Evolutionary conservation across 1,140 invertebrate species (phyloP), one percentile per base, ranked within the genome.

Genomic region (Physella acuta): DNA sequence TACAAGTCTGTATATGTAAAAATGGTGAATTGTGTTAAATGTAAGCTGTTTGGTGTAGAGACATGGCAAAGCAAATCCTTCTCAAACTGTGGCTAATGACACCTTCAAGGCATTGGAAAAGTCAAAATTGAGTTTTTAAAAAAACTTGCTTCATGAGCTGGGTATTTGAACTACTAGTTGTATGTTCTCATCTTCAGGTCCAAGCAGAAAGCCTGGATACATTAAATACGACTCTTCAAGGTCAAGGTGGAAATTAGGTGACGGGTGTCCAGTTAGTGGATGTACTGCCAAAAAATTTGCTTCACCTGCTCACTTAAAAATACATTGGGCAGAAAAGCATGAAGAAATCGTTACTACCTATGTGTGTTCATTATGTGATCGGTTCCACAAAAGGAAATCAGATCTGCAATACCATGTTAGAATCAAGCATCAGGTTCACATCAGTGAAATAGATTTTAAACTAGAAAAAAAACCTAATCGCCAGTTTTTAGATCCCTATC

Each of bases 281-380:
- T 56, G 53, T 31, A 56, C 26, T 30, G 53, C 33, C 26, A 56
- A 28, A 56, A 56, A 56, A 56, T 30, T 56, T 3, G 53, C 53
- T 11, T 30, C 5, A 26, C 2, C 24, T 11, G 8, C 53, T 28
- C 53, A 14, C 33, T 60, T 60, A 5, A 26, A 34, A n/a, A 36
- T 36, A 16, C 61, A 63, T 31, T 63, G 61, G 61, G 30, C 16
- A 24, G 61, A 63, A 31, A 63, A 51, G 49, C 61, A 63, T 51
- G 61, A 63, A 49, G 39, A n/a, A 8, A 49, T 39, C 33, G 17
- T 51, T 2, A 20, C 33, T 26, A 63, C 26, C 24, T 63, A 49
- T 26, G n/a, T 49, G 17, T 63, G 61, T 31, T 24, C 36, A 28
- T 24, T 49, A n/a, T 63, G 61, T 51, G 3, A n/a, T 4, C 49